These are phyloP conservation scores for Chymomyza procnemis DNA, from an alignment of 2,888 invertebrate genomes.

Conservation along the genomic window DNA sequence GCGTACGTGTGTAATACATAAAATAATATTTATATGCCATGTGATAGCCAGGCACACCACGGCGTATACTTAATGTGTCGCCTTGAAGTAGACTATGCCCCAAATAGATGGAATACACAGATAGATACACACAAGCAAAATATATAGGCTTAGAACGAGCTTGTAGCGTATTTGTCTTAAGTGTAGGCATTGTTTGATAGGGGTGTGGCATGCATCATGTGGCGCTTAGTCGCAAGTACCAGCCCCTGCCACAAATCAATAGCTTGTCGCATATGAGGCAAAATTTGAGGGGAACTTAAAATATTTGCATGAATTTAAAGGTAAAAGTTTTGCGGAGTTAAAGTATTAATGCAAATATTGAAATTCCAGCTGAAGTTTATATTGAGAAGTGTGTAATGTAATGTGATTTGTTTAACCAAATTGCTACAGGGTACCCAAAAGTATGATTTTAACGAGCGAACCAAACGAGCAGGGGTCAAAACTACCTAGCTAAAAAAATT, in stretches of 20 bases:
- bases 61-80: not conserved
- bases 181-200: slow-evolving; percentile 11
- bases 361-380: no score
- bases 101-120: slow-evolving; percentile 3
- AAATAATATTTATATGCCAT: slow-evolving; percentile 68
- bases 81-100: slow-evolving; percentile 46
- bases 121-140: slow-evolving; percentile 7
- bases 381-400: no score
- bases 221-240: slow-evolving; percentile 33
- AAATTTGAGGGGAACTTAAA: not conserved
- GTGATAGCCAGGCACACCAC: slow-evolving; percentile 49
- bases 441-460: no score
- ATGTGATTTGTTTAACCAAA: no score
- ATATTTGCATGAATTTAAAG: slow-evolving; percentile 6
- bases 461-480: no score
- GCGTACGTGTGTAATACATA: slow-evolving; percentile 50
- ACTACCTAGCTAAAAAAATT: no score
- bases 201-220: slow-evolving; percentile 36
- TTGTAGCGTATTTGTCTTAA: not conserved
- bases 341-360: no score
- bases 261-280: slow-evolving; percentile 37
- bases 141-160: slow-evolving; percentile 1
- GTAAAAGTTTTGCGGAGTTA: not conserved
- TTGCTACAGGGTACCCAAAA: no score
- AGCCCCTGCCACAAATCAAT: slow-evolving; percentile 19